A percentile compares a stretch with the other conserved stretches of the same genome.
Evolutionary conservation across 35 echinoderm and acorn worm genomes (phyloP).

Genomic region (Ophiothrix spiculata): DNA sequence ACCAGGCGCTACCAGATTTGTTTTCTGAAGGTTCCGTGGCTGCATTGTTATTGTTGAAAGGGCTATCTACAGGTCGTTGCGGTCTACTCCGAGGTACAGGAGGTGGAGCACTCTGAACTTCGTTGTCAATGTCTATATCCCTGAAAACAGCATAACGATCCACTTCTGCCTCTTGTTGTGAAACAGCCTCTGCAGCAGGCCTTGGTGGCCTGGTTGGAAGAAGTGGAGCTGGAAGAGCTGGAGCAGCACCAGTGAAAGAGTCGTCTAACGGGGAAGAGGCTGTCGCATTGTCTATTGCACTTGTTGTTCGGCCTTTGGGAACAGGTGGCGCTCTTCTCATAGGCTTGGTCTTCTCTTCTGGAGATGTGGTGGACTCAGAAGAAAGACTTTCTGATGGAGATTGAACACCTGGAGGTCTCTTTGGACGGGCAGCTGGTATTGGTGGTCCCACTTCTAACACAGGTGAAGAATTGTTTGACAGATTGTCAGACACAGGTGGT

Average conservation of each 20-base stretch:
- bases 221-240: background rate
- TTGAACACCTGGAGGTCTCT: background rate
- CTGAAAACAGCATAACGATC: background rate
- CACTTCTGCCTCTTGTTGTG: background rate
- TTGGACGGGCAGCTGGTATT: background rate
- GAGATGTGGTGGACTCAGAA: background rate
- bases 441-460: background rate
- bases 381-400: background rate
- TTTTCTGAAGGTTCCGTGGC: background rate
- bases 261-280: background rate
- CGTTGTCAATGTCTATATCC: background rate
- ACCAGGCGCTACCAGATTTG: background rate
- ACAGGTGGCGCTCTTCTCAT: background rate
- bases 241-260: background rate
- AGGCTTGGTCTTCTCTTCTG: background rate
- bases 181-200: background rate
- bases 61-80: background rate
- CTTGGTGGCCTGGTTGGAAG: background rate
- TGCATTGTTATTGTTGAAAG: background rate
- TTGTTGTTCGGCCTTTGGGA: background rate
- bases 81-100: conserved; percentile 14
- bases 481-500: background rate
- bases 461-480: background rate
- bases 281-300: background rate
- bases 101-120: background rate